A percentile compares a stretch with the other conserved stretches of the same genome.
These are phyloP conservation scores for Cettia cetti DNA, from an alignment of 2,113 vertebrate species.

Conservation along the genomic window DNA sequence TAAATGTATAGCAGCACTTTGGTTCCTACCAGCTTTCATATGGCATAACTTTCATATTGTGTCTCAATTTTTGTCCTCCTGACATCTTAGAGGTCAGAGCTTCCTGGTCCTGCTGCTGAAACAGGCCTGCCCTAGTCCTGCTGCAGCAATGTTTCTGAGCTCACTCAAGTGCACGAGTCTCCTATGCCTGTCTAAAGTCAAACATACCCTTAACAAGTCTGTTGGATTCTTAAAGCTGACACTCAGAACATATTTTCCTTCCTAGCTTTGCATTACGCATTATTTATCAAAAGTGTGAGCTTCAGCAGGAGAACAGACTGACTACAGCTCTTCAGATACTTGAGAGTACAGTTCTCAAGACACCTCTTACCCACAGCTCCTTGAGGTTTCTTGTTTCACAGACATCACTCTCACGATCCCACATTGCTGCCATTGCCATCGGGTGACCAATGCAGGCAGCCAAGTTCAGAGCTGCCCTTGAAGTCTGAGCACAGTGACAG, in stretches of 20 bases:
- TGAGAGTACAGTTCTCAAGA: background rate
- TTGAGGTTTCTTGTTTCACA: background rate
- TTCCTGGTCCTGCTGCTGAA: background rate
- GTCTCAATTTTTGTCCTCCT: background rate
- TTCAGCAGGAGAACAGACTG: background rate
- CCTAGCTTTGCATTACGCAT: background rate
- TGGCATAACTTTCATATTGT: background rate
- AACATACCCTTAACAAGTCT: background rate
- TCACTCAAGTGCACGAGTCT: background rate
- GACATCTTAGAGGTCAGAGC: background rate
- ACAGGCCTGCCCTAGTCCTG: background rate
- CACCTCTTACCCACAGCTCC: background rate
- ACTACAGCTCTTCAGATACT: background rate
- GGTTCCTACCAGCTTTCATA: background rate
- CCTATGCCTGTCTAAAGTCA: background rate
- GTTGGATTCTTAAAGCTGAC: background rate
- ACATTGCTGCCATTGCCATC: background rate
- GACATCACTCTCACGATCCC: background rate
- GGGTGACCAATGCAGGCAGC: background rate
- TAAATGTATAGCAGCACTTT: background rate
- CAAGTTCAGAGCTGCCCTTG: background rate
- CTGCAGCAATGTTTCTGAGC: background rate
- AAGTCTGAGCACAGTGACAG: background rate
- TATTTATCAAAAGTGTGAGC: background rate
- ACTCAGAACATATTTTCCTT: background rate